Base-by-base conservation (phyloP, 1,140 invertebrate species). In the Epicauta chinensis region DNA sequence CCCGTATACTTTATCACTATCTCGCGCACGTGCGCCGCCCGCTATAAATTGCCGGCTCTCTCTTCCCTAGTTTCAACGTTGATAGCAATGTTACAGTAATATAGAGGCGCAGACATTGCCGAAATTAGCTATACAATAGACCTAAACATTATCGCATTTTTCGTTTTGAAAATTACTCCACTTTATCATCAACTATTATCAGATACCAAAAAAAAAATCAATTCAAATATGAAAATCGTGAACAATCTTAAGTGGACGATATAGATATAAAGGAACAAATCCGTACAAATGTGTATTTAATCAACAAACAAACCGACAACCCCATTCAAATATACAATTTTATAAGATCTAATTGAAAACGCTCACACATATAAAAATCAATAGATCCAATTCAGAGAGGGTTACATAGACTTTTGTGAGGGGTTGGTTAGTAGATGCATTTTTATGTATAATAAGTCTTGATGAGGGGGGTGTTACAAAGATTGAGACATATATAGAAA, bases 1-100 rank as follows among this genome's bases (percentile, higher is more conserved):
- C 56, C 59, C 62, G 62, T 64, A 60, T 63, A 61, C 64, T 66
- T 66, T 65, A 66, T 67, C 62, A 58, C 59, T 63, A 67, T 67
- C 65, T 60, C 39, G 55, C 58, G 64, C 65, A 66, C 65, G 65
- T 67, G 65, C 65, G 58, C 64, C 45, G 46, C 50, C 56, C 52
- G 56, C 55, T 53, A 67, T 67, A 67, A 67, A 67, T 67, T 57
- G 60, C 49, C 47, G 51, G 51, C 54, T 60, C 54, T 58, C 43
- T 50, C 53, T 37, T 23, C 46, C 36, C 39, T 17, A 39, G 39
- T 34, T 38, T 50, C 53, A 53, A 43, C 53, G 52, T 46, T 23
- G 23, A 23, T 23, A 23, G 23, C 23, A 23, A 23, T 23, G 23
- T 23, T 5, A 23, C 23, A 23, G 23, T 23, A 23, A 7, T 23